Percentiles rank a stretch among this genome's conserved stretches.
Conservation (phyloP, 2,113 vertebrate genomes). For the Xenus cinereus region DNA sequence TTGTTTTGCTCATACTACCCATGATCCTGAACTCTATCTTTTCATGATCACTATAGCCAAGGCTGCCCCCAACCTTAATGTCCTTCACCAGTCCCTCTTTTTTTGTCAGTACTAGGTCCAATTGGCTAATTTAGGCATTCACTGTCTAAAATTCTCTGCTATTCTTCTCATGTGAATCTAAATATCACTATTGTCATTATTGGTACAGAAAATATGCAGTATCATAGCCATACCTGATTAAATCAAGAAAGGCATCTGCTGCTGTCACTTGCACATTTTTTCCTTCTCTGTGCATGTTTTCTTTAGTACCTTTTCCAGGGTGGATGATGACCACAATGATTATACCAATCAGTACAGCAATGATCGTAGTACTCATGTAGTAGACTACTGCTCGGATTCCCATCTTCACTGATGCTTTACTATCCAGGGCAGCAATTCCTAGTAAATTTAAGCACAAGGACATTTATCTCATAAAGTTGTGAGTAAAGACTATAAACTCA, state of each 20-base stretch:
- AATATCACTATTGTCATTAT: not conserved
- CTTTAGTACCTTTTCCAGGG: constrained; percentile 91
- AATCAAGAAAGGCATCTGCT: constrained; percentile 94
- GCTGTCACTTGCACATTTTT: constrained; percentile 88
- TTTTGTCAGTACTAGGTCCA: too few relatives aligned
- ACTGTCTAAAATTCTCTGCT: not conserved
- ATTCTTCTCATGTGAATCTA: not conserved
- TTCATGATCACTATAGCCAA: too few relatives aligned
- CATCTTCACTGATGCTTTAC: constrained; percentile 95
- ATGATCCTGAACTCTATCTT: too few relatives aligned
- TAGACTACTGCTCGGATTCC: constrained; percentile 92
- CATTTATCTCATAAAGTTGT: constrained; percentile 1
- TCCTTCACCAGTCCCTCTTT: too few relatives aligned
- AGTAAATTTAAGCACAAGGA: constrained; percentile 67
- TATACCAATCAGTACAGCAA: constrained; percentile 94
- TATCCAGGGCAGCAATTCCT: constrained; percentile 96
- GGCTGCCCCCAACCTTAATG: too few relatives aligned
- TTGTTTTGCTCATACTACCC: too few relatives aligned
- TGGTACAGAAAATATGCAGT: not conserved
- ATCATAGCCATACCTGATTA: constrained; percentile 84
- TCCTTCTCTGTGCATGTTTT: constrained; percentile 86
- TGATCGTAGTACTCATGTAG: constrained; percentile 94
- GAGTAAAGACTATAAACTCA: not conserved
- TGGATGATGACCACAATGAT: constrained; percentile 95
- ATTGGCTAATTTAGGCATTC: not conserved